A percentile compares a stretch with the other conserved stretches of the same genome.
These are phyloP conservation scores for Stegostoma tigrinum DNA, from an alignment of 2,113 vertebrate genomes.

Conservation along the genomic window DNA sequence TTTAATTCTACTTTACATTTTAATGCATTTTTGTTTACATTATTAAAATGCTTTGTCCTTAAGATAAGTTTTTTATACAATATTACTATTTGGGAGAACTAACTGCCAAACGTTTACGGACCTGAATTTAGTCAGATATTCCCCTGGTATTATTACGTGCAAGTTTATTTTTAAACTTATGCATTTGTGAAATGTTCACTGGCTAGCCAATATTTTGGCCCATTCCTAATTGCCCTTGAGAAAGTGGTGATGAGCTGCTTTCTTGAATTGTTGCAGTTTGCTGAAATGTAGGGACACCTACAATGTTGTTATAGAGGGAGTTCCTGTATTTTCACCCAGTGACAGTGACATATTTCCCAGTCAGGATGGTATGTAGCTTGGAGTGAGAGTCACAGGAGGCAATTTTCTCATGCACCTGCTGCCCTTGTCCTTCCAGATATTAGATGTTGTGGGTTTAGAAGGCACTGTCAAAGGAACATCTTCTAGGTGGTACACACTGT, in stretches of 20 bases:
- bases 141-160: background rate
- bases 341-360: background rate
- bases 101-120: background rate
- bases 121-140: background rate
- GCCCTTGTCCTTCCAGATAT: background rate
- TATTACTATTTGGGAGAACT: background rate
- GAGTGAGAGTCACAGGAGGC: background rate
- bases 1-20: background rate
- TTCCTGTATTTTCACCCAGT: background rate
- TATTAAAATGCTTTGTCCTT: background rate
- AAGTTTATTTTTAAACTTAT: background rate
- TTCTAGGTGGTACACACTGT: background rate
- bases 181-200: background rate
- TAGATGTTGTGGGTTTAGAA: background rate
- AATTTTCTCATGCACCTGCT: background rate
- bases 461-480: background rate
- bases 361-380: background rate
- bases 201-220: background rate
- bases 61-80: background rate
- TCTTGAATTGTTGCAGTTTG: background rate
- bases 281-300: background rate
- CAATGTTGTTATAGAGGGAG: background rate
- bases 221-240: background rate
- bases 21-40: background rate
- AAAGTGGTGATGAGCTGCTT: background rate